Percentiles rank a stretch among this genome's conserved stretches.
Conservation (phyloP, 2,797 vertebrate genomes). For the Alca torda region DNA sequence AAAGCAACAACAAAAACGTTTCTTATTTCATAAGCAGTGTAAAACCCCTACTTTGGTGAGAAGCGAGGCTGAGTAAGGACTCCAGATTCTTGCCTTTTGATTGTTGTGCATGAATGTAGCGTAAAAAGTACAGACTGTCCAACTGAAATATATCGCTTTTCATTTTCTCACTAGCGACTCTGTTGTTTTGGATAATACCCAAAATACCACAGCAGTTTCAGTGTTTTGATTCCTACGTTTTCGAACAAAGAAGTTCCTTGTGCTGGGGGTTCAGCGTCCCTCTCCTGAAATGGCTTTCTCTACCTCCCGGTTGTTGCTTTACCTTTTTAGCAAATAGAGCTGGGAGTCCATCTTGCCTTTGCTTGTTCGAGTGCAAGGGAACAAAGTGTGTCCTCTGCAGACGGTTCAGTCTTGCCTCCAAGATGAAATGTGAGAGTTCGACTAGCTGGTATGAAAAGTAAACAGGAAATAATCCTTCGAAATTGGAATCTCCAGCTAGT, state of each 20-base stretch:
- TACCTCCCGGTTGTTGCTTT: slow-evolving; percentile 7
- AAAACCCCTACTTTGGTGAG: slow-evolving; percentile 4
- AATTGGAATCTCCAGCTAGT: slow-evolving; percentile 47
- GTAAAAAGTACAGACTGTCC: slow-evolving; percentile 61
- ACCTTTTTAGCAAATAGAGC: slow-evolving; percentile 16
- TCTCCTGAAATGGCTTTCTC: neutral
- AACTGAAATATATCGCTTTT: slow-evolving; percentile 55
- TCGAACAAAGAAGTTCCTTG: slow-evolving; percentile 51
- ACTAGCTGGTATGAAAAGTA: slow-evolving; percentile 61
- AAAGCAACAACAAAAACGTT: neutral
- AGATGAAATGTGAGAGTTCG: slow-evolving; percentile 54
- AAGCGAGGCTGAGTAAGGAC: neutral
- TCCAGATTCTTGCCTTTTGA: slow-evolving; percentile 27
- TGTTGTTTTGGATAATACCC: slow-evolving; percentile 52
- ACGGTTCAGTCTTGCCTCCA: neutral
- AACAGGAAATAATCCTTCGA: slow-evolving; percentile 62
- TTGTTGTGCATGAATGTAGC: slow-evolving; percentile 12
- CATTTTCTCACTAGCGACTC: slow-evolving; percentile 36
- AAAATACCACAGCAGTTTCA: slow-evolving; percentile 59
- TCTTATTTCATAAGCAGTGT: neutral
- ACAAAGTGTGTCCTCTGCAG: slow-evolving; percentile 37
- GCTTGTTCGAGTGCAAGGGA: neutral
- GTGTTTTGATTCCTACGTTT: slow-evolving; percentile 30
- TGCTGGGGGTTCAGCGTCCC: neutral
- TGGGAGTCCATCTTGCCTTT: neutral